Conservation (phyloP, 2,888 invertebrate genomes). For the Alcis repandata region DNA sequence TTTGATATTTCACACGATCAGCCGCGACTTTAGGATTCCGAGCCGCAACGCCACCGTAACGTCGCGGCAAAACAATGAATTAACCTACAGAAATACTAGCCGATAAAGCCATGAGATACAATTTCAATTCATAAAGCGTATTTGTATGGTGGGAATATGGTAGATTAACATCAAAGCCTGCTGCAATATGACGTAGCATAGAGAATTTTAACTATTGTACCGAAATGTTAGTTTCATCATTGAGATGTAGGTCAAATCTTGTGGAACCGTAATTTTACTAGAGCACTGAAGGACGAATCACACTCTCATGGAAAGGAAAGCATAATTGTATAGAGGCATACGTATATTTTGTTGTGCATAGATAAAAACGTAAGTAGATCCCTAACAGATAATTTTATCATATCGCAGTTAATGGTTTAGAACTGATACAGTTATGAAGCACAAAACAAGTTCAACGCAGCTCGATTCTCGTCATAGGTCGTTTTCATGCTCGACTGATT, state of each 20-base stretch:
- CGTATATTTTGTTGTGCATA: neutral
- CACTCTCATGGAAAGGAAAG: constrained; percentile 12
- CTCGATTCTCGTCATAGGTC: constrained; percentile 53
- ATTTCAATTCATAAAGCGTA: constrained; percentile 45
- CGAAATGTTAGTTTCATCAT: constrained; percentile 43
- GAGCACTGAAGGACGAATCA: constrained; percentile 36
- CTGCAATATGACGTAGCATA: constrained; percentile 48
- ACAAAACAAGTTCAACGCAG: constrained; percentile 54
- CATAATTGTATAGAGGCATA: neutral
- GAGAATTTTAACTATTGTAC: constrained; percentile 44
- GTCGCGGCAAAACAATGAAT: constrained; percentile 24
- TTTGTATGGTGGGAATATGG: constrained; percentile 45
- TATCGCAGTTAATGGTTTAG: constrained; percentile 6
- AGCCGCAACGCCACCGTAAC: constrained; percentile 7
- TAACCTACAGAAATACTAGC: constrained; percentile 18
- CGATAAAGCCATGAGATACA: constrained; percentile 39
- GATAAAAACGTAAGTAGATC: neutral
- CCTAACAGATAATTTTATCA: constrained; percentile 1
- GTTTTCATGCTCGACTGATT: constrained; percentile 63
- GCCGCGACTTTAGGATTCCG: neutral
- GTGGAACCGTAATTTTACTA: constrained; percentile 28
- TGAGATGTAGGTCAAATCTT: constrained; percentile 44
- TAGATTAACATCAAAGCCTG: constrained; percentile 46
- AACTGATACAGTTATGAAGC: constrained; percentile 22
- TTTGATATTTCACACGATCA: constrained; percentile 1